phyloP scores from a whole-genome alignment of 1,140 invertebrate genomes.

The Drosophila tropicalis region DNA sequence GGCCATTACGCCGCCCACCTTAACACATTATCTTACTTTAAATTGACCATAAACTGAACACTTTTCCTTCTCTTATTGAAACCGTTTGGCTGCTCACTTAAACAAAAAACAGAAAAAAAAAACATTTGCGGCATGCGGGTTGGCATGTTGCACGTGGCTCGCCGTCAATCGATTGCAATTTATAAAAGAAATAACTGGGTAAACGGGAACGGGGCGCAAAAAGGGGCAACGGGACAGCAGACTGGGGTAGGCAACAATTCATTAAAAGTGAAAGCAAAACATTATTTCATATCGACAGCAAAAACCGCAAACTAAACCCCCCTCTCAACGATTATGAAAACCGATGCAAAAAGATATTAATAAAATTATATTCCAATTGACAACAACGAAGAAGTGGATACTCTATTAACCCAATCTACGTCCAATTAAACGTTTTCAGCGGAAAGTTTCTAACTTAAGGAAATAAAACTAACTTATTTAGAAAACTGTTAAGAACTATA shows the following conservation, averaged over 20 bases:
- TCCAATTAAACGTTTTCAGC: too few species aligned
- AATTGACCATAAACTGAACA: slow-evolving; percentile 39
- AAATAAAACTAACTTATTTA: too few species aligned
- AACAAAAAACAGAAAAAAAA: slow-evolving; percentile 36
- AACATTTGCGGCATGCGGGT: slow-evolving; percentile 67
- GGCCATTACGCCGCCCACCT: slow-evolving; percentile 28
- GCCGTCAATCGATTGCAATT: slow-evolving; percentile 65
- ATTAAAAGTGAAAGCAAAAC: slow-evolving; percentile 80
- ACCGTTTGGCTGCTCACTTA: slow-evolving; percentile 42
- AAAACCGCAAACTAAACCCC: slow-evolving; percentile 50
- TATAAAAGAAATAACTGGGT: slow-evolving; percentile 51
- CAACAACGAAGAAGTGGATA: slow-evolving; percentile 24
- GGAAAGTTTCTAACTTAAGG: too few species aligned
- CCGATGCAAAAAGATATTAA: slow-evolving; percentile 60
- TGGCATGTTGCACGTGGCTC: slow-evolving; percentile 76
- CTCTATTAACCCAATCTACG: slow-evolving; percentile 16
- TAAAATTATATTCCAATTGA: slow-evolving; percentile 43
- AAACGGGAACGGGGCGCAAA: not conserved
- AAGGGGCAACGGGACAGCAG: not conserved
- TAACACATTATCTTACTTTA: slow-evolving; percentile 62
- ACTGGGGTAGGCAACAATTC: slow-evolving; percentile 51
- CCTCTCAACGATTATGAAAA: slow-evolving; percentile 66
- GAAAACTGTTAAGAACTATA: too few species aligned
- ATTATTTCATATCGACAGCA: slow-evolving; percentile 74
- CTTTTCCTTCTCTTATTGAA: slow-evolving; percentile 31